Percentiles rank a stretch among this genome's conserved stretches.
phyloP scores from a whole-genome alignment of 2,888 invertebrate species.

The Drosophila macrospina region DNA sequence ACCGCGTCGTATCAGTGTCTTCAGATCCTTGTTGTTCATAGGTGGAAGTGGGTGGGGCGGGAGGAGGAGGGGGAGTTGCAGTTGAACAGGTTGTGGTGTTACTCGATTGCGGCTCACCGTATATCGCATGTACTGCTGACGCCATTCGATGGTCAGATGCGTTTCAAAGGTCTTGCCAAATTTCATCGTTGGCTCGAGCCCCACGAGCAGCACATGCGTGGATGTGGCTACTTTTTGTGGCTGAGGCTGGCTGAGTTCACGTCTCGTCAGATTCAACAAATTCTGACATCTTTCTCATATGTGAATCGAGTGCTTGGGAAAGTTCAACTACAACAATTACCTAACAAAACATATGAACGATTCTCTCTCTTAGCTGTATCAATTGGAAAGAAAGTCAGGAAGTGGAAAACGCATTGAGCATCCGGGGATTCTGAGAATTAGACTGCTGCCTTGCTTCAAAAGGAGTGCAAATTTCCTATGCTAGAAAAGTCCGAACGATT shows the following conservation, averaged over 20 bases:
- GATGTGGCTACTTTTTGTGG: conserved; percentile 3
- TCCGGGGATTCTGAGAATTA: no score
- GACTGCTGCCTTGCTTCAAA: no score
- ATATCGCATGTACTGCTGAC: conserved; percentile 97
- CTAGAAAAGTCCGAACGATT: no score
- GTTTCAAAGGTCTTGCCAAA: conserved; percentile 98
- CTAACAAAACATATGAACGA: not conserved
- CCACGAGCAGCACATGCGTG: conserved; percentile 36
- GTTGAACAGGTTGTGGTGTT: no score
- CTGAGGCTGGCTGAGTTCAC: conserved; percentile 28
- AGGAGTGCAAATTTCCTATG: no score
- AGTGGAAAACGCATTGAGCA: no score
- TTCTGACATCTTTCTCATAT: conserved; percentile 69
- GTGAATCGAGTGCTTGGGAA: no score
- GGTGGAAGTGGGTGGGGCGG: no score
- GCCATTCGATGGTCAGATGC: conserved; percentile 99
- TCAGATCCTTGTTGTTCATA: conserved; percentile 88
- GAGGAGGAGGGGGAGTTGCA: no score
- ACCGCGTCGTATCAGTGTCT: conserved; percentile 94
- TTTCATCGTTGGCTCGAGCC: conserved; percentile 89
- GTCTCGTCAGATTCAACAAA: conserved; percentile 30
- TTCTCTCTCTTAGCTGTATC: no score
- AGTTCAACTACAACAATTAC: not conserved
- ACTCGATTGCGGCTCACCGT: conserved; percentile 86
- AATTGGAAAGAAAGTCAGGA: no score